Evolutionary conservation across 2,888 invertebrate species (phyloP).

Genomic region (Diarsia dahlii): DNA sequence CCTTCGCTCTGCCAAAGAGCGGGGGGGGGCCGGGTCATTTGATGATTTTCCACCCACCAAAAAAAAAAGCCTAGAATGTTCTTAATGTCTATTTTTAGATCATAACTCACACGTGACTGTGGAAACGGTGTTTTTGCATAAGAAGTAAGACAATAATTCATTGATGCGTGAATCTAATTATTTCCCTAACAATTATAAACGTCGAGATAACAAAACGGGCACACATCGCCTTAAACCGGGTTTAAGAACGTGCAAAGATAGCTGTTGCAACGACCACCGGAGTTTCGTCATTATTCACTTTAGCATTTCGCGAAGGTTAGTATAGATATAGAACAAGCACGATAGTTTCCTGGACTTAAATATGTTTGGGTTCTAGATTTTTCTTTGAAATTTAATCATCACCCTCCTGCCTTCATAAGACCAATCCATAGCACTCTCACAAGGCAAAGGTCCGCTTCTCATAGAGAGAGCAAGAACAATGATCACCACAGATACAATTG

Average conservation of each 20-base stretch:
- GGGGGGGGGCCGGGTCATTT: too few species aligned
- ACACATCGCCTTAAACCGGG: slow-evolving; percentile 18
- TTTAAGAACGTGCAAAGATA: slow-evolving; percentile 18
- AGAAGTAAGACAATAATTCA: not conserved
- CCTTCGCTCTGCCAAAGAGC: too few species aligned
- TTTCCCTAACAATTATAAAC: slow-evolving; percentile 1
- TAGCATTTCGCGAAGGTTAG: slow-evolving; percentile 30
- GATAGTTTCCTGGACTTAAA: not conserved
- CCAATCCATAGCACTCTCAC: not conserved
- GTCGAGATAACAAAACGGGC: slow-evolving; percentile 10
- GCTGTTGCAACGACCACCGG: slow-evolving; percentile 29
- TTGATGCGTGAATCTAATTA: not conserved
- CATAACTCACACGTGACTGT: not conserved
- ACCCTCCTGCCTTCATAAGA: not conserved
- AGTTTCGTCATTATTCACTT: slow-evolving; percentile 45
- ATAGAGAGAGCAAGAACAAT: not conserved
- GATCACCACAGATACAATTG: not conserved
- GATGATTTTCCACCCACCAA: too few species aligned
- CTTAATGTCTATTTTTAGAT: not conserved
- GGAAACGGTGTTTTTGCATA: not conserved
- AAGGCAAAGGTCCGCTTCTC: not conserved
- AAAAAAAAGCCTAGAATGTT: slow-evolving; percentile 11
- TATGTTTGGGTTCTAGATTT: not conserved
- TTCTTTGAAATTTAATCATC: not conserved
- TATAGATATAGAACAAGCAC: slow-evolving; percentile 8